Conservation (phyloP, 2,113 vertebrate species). For the Varanus salvator region DNA sequence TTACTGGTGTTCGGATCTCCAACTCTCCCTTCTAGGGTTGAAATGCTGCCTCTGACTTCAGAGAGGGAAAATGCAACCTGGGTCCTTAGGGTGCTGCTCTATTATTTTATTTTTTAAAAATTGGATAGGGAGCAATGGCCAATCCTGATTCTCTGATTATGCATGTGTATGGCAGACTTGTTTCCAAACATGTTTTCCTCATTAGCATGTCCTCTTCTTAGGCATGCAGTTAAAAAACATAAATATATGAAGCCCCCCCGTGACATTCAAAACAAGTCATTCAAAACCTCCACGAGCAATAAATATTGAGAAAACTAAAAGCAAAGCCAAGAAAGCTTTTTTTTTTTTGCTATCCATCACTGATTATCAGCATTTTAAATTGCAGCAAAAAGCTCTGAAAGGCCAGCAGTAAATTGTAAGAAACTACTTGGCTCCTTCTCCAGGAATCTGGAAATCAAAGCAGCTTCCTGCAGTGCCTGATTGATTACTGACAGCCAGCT, state of each 20-base stretch:
- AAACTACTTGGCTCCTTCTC: not conserved
- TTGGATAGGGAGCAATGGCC: not conserved
- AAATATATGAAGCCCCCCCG: not conserved
- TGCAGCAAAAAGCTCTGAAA: not conserved
- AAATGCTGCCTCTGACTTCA: no score
- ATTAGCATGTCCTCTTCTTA: not conserved
- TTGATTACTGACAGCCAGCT: conserved; percentile 57
- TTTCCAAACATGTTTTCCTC: not conserved
- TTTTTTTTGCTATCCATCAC: accelerated
- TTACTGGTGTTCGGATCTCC: no score
- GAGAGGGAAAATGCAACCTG: no score
- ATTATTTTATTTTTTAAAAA: not conserved
- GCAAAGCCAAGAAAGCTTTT: not conserved
- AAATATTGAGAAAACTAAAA: not conserved
- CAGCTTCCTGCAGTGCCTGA: conserved; percentile 11
- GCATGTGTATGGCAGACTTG: not conserved
- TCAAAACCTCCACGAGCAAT: not conserved
- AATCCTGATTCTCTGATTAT: not conserved
- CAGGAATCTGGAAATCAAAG: conserved; percentile 34
- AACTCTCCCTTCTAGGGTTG: no score
- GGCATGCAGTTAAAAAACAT: not conserved
- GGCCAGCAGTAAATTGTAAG: conserved; percentile 13
- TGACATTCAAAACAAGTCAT: not conserved
- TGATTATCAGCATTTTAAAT: conserved; percentile 18
- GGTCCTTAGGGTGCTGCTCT: not conserved